Percentiles rank a stretch among this genome's conserved stretches.
Conservation (phyloP, 2,797 vertebrate genomes). For the Chelon auratus region DNA sequence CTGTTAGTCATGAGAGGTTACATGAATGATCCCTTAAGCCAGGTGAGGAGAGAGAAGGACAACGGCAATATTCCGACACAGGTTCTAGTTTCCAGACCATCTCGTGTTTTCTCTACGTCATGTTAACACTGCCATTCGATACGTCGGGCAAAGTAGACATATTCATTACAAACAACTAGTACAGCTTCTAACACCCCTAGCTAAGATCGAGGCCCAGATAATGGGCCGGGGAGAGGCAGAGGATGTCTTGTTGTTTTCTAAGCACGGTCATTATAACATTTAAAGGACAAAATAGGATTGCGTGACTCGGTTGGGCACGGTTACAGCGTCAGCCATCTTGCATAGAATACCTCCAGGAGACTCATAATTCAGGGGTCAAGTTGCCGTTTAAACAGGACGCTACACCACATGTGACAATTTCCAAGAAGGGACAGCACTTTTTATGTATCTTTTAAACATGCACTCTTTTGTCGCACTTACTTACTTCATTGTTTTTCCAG, state of each 20-base stretch:
- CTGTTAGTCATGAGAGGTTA: slow-evolving; percentile 74
- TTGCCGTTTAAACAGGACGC: slow-evolving; percentile 19
- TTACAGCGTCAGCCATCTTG: slow-evolving; percentile 60
- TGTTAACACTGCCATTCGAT: slow-evolving; percentile 78
- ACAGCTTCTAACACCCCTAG: slow-evolving; percentile 81
- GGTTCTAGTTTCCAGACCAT: slow-evolving; percentile 77
- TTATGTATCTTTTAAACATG: slow-evolving; percentile 24
- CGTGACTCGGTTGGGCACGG: slow-evolving; percentile 69
- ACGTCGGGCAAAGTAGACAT: slow-evolving; percentile 75
- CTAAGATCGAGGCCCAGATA: slow-evolving; percentile 78
- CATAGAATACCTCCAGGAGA: slow-evolving; percentile 26
- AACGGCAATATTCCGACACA: slow-evolving; percentile 75
- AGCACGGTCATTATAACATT: slow-evolving; percentile 84
- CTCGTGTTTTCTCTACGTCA: slow-evolving; percentile 81
- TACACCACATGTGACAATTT: slow-evolving; percentile 27
- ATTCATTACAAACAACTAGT: slow-evolving; percentile 85
- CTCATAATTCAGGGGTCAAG: slow-evolving; percentile 35
- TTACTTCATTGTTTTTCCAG: background rate
- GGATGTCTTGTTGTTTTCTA: slow-evolving; percentile 78
- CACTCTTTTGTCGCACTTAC: background rate
- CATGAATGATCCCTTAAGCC: slow-evolving; percentile 76
- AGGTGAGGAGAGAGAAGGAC: slow-evolving; percentile 75
- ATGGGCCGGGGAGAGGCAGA: slow-evolving; percentile 66
- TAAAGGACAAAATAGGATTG: slow-evolving; percentile 84
- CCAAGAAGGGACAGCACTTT: slow-evolving; percentile 11